phyloP scores from a whole-genome alignment of 2,113 vertebrate genomes.

The Hiodon alosoides region DNA sequence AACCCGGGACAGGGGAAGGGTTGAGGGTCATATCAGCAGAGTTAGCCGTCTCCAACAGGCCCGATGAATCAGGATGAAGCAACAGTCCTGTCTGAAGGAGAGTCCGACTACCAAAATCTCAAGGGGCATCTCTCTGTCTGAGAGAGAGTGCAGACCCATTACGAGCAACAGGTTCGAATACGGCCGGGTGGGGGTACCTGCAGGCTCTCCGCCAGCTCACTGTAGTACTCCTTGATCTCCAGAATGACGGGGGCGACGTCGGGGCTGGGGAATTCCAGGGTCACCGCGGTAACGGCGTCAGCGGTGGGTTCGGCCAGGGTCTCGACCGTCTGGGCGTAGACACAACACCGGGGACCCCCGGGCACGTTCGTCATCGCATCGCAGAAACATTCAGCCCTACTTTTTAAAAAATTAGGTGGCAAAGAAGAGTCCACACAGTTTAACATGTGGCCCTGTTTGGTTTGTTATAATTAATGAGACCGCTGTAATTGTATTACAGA shows the following conservation, averaged over 20 bases:
- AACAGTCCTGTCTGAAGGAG: no score
- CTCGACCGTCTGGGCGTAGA: constrained; percentile 46
- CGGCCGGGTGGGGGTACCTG: constrained; percentile 44
- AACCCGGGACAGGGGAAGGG: no score
- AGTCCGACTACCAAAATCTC: not conserved
- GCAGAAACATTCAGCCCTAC: not conserved
- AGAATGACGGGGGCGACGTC: constrained; percentile 51
- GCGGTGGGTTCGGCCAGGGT: constrained; percentile 34
- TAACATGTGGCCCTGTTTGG: constrained; percentile 15
- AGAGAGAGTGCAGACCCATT: not conserved
- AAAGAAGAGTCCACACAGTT: constrained; percentile 21
- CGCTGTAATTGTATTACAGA: constrained; percentile 32
- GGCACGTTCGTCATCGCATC: constrained; percentile 34
- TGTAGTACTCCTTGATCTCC: constrained; percentile 57
- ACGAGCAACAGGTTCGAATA: not conserved
- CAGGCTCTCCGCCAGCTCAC: constrained; percentile 56
- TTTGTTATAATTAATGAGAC: constrained; percentile 40
- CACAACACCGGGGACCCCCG: constrained; percentile 15
- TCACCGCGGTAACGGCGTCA: constrained; percentile 24
- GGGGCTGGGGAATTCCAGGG: constrained; percentile 51
- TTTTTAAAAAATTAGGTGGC: constrained; percentile 37
- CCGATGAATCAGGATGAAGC: no score
- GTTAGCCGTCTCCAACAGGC: no score
- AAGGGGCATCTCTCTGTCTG: not conserved
- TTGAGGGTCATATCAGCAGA: no score